These are phyloP conservation scores for Drosophila kurseongensis DNA, from an alignment of 1,140 invertebrate species.

Conservation along the genomic window DNA sequence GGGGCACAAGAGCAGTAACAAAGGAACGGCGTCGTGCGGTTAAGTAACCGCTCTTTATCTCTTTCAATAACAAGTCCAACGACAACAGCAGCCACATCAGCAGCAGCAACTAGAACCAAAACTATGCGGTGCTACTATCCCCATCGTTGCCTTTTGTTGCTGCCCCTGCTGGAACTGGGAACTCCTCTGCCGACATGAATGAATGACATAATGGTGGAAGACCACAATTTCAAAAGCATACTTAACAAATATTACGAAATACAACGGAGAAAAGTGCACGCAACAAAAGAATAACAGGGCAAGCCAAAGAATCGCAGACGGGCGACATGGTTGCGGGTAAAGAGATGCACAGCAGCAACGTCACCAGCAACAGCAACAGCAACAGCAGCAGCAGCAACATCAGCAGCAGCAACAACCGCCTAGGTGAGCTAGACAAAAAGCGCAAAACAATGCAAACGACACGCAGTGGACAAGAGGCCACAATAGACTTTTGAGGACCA, in stretches of 20 bases:
- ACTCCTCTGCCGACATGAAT: conserved; percentile 47
- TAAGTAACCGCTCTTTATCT: conserved; percentile 82
- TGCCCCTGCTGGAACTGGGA: conserved; percentile 16
- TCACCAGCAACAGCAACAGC: conserved; percentile 7
- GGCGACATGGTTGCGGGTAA: conserved; percentile 16
- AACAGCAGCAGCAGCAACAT: conserved; percentile 8
- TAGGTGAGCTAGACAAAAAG: conserved; percentile 69
- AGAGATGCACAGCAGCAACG: conserved; percentile 38
- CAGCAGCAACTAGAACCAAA: conserved; percentile 34
- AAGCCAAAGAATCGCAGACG: conserved; percentile 28
- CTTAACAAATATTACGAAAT: conserved; percentile 82
- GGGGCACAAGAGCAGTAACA: conserved; percentile 43
- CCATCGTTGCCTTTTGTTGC: conserved; percentile 38
- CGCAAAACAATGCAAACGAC: conserved; percentile 70
- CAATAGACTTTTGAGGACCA: conserved; percentile 34
- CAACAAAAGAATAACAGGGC: conserved; percentile 80
- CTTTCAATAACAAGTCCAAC: conserved; percentile 80
- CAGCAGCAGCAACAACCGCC: conserved; percentile 35
- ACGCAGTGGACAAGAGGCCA: conserved; percentile 59
- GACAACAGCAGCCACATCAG: conserved; percentile 47
- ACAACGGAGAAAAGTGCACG: conserved; percentile 75
- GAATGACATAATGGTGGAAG: conserved; percentile 82
- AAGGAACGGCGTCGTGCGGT: conserved; percentile 64
- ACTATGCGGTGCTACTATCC: conserved; percentile 57
- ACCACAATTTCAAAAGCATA: conserved; percentile 82